Percentiles rank a stretch among this genome's conserved stretches.
phyloP scores from a whole-genome alignment of 2,797 vertebrate genomes.

The Hypotaenidia okinawae region DNA sequence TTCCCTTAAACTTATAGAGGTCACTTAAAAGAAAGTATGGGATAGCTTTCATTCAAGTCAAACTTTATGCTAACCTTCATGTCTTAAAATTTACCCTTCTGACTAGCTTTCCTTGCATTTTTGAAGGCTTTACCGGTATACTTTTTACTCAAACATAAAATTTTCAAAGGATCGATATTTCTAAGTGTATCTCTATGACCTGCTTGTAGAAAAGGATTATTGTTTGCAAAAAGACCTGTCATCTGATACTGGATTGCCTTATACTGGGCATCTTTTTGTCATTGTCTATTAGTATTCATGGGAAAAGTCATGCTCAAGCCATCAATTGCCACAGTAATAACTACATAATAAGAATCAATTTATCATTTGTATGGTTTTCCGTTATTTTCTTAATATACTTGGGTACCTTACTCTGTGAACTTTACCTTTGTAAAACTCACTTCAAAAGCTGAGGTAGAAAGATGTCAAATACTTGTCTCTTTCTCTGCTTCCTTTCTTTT shows the following conservation, averaged over 20 bases:
- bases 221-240: not conserved
- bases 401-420: not conserved
- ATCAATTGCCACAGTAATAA: not conserved
- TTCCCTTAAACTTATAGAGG: not conserved
- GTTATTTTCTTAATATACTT: accelerated
- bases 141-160: not conserved
- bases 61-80: not conserved
- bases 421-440: not conserved
- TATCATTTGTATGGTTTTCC: not conserved
- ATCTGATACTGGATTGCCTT: not conserved
- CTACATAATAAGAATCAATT: not conserved
- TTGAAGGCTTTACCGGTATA: not conserved
- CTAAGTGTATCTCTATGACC: not conserved
- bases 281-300: not conserved
- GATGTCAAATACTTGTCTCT: not conserved
- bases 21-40: not conserved
- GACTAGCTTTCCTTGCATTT: not conserved
- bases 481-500: not conserved
- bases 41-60: no score
- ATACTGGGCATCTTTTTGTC: not conserved
- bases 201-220: not conserved
- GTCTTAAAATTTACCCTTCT: not conserved
- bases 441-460: not conserved
- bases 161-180: not conserved
- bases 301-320: not conserved